Conservation (phyloP, 2,113 vertebrate species). For the Ciconia boyciana region DNA sequence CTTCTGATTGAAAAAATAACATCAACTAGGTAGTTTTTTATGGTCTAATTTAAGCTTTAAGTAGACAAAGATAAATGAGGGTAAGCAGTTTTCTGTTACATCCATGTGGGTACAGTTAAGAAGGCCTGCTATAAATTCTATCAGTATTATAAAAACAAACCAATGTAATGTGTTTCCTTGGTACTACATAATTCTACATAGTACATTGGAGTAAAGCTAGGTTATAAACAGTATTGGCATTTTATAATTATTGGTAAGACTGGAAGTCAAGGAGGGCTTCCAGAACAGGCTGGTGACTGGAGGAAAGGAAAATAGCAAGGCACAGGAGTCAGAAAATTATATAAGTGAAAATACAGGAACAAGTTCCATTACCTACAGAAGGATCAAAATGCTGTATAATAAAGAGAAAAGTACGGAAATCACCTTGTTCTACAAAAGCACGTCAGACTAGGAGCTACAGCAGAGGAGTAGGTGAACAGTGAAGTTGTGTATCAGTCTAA, state of each 20-base stretch:
- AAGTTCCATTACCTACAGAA: neutral
- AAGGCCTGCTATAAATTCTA: neutral
- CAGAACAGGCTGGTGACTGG: neutral
- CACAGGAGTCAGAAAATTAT: neutral
- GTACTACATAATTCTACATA: neutral
- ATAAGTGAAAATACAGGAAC: neutral
- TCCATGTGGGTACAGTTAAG: neutral
- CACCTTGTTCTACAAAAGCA: neutral
- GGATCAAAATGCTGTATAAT: neutral
- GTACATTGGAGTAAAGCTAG: neutral
- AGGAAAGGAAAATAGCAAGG: neutral
- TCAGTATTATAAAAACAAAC: neutral
- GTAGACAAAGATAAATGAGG: conserved; percentile 4
- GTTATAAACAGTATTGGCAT: neutral
- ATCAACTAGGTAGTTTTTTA: conserved; percentile 7
- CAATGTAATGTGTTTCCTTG: neutral
- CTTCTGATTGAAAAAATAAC: conserved; percentile 26
- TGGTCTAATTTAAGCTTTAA: conserved; percentile 44
- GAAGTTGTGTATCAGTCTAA: neutral
- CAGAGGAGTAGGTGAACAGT: neutral
- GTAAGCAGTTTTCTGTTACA: neutral
- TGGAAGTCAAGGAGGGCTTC: neutral
- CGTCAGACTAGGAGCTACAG: neutral
- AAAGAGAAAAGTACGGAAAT: neutral
- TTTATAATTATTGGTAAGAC: neutral